Conservation (phyloP, 2,113 vertebrate genomes). For the Arizona elegans region DNA sequence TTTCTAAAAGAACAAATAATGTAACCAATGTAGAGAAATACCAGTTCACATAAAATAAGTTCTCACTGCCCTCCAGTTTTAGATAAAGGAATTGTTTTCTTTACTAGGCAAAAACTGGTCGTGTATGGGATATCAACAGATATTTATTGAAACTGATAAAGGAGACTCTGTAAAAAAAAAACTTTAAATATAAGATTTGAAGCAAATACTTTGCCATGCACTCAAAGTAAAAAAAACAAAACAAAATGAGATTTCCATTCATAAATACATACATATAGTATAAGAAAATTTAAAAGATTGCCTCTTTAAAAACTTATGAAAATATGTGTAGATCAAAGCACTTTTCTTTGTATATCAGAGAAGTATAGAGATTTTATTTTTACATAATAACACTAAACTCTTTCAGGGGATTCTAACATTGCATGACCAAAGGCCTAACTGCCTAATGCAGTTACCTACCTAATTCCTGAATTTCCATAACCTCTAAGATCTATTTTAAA, state of each 20-base stretch:
- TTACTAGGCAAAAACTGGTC: not conserved
- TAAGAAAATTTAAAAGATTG: not conserved
- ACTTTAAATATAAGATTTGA: not conserved
- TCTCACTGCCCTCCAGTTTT: not conserved
- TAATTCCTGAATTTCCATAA: not conserved
- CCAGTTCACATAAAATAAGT: not conserved
- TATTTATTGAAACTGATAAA: not conserved
- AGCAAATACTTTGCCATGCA: not conserved
- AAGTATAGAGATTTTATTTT: not conserved
- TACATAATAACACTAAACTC: not conserved
- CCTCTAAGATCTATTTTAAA: not conserved
- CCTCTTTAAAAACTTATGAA: not conserved
- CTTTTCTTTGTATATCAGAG: not conserved
- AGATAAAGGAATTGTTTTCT: not conserved
- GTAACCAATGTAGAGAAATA: not conserved
- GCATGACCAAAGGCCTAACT: not conserved
- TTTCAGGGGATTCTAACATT: not conserved
- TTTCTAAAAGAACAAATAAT: not conserved
- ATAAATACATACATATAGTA: not conserved
- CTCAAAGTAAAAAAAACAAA: not conserved
- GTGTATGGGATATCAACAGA: not conserved
- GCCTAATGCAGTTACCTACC: too few species aligned
- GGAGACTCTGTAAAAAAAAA: not conserved
- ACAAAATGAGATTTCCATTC: not conserved
- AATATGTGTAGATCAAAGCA: not conserved